Conservation (phyloP, 2,888 invertebrate genomes). For the Acleris emargana region DNA sequence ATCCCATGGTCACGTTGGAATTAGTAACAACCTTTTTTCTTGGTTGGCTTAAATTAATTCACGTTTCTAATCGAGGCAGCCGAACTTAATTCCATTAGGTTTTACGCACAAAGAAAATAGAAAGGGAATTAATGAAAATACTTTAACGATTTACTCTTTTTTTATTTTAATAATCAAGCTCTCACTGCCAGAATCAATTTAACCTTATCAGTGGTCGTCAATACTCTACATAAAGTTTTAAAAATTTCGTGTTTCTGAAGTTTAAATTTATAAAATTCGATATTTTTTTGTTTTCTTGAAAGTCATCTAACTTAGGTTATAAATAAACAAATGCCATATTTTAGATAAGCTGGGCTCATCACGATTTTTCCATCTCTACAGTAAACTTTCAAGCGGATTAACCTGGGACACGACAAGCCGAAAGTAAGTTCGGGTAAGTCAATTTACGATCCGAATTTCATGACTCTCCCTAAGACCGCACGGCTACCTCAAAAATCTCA, state of each 20-base stretch:
- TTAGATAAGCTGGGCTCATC: constrained; percentile 36
- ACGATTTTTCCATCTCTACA: constrained; percentile 42
- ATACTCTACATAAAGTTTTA: not conserved
- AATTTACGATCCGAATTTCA: constrained; percentile 61
- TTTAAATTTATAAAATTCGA: too few relatives aligned
- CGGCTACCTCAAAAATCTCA: constrained; percentile 67
- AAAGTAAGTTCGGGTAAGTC: constrained; percentile 62
- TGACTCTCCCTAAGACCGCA: constrained; percentile 49
- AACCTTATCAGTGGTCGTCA: not conserved
- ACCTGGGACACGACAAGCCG: constrained; percentile 43
- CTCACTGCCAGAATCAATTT: not conserved
- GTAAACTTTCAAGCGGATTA: constrained; percentile 52
- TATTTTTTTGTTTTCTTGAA: not conserved
- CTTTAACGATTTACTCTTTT: not conserved
- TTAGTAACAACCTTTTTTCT: constrained; percentile 53
- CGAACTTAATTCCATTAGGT: constrained; percentile 45
- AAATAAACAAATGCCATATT: constrained; percentile 40
- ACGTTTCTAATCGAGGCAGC: constrained; percentile 45
- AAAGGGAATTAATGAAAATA: not conserved
- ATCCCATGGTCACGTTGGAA: constrained; percentile 51
- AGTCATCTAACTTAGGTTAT: constrained; percentile 38
- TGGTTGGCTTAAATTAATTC: constrained; percentile 56
- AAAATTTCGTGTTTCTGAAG: too few relatives aligned
- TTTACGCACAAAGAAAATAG: constrained; percentile 35
- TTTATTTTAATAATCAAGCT: not conserved